Base-by-base conservation (phyloP, 1,140 invertebrate genomes). In the Pantala flavescens region DNA sequence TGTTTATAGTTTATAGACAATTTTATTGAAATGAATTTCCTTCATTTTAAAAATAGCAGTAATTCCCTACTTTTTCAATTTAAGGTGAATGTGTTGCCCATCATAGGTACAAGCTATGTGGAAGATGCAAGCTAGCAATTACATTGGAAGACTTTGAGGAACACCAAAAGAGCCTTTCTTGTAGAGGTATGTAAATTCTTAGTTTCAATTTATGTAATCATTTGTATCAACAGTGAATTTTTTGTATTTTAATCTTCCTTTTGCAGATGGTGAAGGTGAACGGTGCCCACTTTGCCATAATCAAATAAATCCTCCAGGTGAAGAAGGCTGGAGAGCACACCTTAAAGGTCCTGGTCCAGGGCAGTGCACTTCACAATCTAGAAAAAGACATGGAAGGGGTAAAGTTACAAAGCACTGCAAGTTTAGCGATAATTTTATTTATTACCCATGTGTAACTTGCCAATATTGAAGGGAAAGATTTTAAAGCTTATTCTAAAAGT, bases 261-360 rank as follows among this genome's bases (percentile, higher is more conserved):
- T 84, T 71, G 55, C 80, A 3, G 77, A 79, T 24, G 79, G 78
- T 71, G 75, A 77, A n/a, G 79, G 77, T 0, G 84, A 81, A 75
- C 86, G 87, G 75, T 95, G 93, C 82, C 92, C 92, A 3, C 82
- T 95, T 16, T 95, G 93, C 79, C 89, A 89, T 77, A 83, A 85
- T 73, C 88, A 90, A 79, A 84, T 91, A 12, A 16, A 63, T 19
- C 82, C 86, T 70, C 74, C 83, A 74, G 81, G 87, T 77, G 88
- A 90, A 80, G 81, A 84, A 77, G 81, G 84, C 76, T 92, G 90
- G 90, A 87, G 87, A 80, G 84, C 87, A 43, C 90, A 91, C 80
- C 80, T 91, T 2, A 89, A 90, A 86, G 84, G 71, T 7, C 23
- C 71, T 36, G 74, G 83, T 77, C 83, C 85, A 21, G 49, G 49